These are phyloP conservation scores for Osmoderma eremita DNA, from an alignment of 2,888 invertebrate genomes.

Conservation along the genomic window DNA sequence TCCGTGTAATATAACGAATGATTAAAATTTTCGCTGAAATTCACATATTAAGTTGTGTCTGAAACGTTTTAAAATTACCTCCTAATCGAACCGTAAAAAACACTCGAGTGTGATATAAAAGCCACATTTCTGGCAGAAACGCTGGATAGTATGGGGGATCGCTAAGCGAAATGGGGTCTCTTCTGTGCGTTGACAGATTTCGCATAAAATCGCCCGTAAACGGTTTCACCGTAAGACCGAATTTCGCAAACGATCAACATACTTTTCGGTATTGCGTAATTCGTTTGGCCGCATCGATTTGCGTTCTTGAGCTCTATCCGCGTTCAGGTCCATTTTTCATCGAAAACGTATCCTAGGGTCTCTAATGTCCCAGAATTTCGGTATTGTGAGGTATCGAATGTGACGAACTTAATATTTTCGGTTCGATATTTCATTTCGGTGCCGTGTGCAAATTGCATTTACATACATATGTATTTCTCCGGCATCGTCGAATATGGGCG, in stretches of 20 bases:
- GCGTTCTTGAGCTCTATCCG: conserved; percentile 24
- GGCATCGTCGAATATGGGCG: background rate
- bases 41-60: conserved; percentile 27
- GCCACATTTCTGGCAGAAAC: conserved; percentile 28
- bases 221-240: conserved; percentile 28
- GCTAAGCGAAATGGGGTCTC: background rate
- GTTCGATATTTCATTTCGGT: conserved; percentile 6
- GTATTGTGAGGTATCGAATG: conserved; percentile 14
- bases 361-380: conserved; percentile 19
- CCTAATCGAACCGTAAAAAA: conserved; percentile 40
- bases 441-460: conserved; percentile 20
- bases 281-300: conserved; percentile 27
- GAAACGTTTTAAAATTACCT: conserved; percentile 37
- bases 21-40: conserved; percentile 1
- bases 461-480: conserved; percentile 4
- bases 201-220: conserved; percentile 28
- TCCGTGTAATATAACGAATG: too few relatives aligned
- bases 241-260: conserved; percentile 18
- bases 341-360: conserved; percentile 10
- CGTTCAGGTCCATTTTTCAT: conserved; percentile 20
- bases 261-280: conserved; percentile 33
- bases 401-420: conserved; percentile 17
- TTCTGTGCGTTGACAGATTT: conserved; percentile 33
- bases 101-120: conserved; percentile 39
- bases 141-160: background rate